Evolutionary conservation across 2,888 invertebrate species (phyloP), one percentile per base, ranked within the genome.

Genomic region (Abrostola triplasia): DNA sequence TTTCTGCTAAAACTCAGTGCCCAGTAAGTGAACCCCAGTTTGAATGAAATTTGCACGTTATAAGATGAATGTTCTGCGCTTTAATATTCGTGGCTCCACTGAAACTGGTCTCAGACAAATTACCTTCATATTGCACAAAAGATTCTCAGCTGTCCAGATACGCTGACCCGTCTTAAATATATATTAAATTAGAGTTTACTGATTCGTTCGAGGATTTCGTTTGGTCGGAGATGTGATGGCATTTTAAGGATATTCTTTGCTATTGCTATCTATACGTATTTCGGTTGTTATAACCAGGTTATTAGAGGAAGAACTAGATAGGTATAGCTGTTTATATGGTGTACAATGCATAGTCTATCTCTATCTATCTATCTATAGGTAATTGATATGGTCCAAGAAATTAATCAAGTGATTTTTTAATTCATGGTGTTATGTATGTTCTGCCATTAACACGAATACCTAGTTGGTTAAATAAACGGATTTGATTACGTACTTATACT

Each of bases 71-170:
- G 52, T 70, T 67, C 62, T 44, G 12, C 6, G 61, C 64, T 72
- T 73, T 78, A 77, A 77, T 74, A 77, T 80, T 59, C 57, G 24
- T 9, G 65, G 75, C 56, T 73, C 72, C 12, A 58, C 42, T 59
- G 12, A 70, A 66, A 74, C 63, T 80, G 66, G 66, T 60, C 57
- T 54, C 10, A 63, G 70, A 51, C 35, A 37, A 64, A 72, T 78
- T 69, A 38, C 57, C 57, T 62, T 55, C 54, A 50, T 48, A 68
- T 64, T 55, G 47, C 38, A 64, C 60, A 47, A 36, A 12, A 53
- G 41, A 63, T 63, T 66, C 59, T 44, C 57, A 8, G 24, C 24
- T 53, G 36, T 49, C 66, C 63, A 49, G 50, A 64, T 54, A 44
- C 41, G 11, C 62, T 67, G 64, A 63, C 52, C 70, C 55, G 9